Evolutionary conservation across 2,888 invertebrate genomes (phyloP), one percentile per base, ranked within the genome.

Genomic region (Melieria picta): DNA sequence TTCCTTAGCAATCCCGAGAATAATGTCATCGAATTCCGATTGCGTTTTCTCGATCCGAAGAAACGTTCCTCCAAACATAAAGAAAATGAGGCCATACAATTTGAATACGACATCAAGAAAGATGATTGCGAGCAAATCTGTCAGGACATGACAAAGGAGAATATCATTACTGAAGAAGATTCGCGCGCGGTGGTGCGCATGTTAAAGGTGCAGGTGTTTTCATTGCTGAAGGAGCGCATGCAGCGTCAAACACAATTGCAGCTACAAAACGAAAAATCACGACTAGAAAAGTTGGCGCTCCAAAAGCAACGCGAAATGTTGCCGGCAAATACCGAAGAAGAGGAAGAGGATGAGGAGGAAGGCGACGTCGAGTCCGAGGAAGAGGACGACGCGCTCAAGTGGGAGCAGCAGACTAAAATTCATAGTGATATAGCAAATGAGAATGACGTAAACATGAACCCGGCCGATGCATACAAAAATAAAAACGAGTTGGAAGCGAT

Each of bases 71-170:
- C 97, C 84, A 97, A 98, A 78, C 98, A 99, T 88, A 97, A 98
- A 84, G 98, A 99, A 87, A 99, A 99, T 88, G 99, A 99, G 87
- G 99, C 99, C 10, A 98, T 99, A 79, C 98, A 99, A 88, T 99
- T 99, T 88, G 97, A 98, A 80, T 99, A 97, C 88, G 96, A 98
- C 87, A 92, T 97, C 80, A 92, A 92, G 78, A 90, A 90, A 72
- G 99, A 99, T 86, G 93, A 95, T 84, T 95, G 96, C 73, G 96
- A 98, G 82, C 96, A 97, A 82, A 94, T 99, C 55, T 96, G 97
- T 68, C 93, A 93, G 83, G 98, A 97, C 86, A 97, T 98, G 98
- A 92, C 95, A 52, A 96, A 96, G 84, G 94, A 96, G 43, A 96
- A 97, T 52, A 93, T 97, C 83, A 95, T 98, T 81, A 94, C 95